Base-by-base conservation (phyloP, 2,888 invertebrate species). In the Mylabris sibirica region DNA sequence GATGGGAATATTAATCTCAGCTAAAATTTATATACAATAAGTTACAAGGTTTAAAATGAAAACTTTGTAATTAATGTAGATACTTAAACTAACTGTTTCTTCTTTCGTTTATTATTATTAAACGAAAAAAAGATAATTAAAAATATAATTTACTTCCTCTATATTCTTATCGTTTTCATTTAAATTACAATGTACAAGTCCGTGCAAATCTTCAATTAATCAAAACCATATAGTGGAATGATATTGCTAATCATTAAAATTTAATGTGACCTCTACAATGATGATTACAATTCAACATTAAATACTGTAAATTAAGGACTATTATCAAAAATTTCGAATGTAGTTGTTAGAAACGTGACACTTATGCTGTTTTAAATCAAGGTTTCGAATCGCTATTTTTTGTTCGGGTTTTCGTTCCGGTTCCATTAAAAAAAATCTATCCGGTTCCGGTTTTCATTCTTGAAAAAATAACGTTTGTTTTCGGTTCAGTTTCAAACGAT, bases 181-280 rank as follows among this genome's bases (percentile, higher is more conserved):
- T 49, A 11, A 49, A 53, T 24, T 24, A 20, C 0, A 53, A n/a
- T 53, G 24, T 53, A 53, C 22, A 53, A 53, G 22, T 24, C 24
- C 22, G 22, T 53, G 24, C 24, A 49, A 49, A 22, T 53, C 53
- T 9, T 53, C 53, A 24, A 53, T 53, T 53, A 53, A 53, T 53
- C 12, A 53, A 53, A 53, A 53, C 53, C 22, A 22, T 5, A 24
- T 24, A 8, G 11, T 49, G 49, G 20, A 49, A 49, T 49, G 20
- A 49, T 49, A 49, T 20, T 20, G 49, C 20, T 49, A 22, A 49
- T 49, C 49, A 49, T 49, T 9, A 49, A 3, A n/a, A n/a, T n/a
- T 8, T 22, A 49, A 20, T 49, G 9, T 49, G 20, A 20, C 20
- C 49, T 11, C 3, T 2, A 49, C 49, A 49, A 49, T 49, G 20